These are phyloP conservation scores for Oryctolagus cuniculus DNA, from an alignment of 2,113 vertebrate species.

Conservation along the genomic window DNA sequence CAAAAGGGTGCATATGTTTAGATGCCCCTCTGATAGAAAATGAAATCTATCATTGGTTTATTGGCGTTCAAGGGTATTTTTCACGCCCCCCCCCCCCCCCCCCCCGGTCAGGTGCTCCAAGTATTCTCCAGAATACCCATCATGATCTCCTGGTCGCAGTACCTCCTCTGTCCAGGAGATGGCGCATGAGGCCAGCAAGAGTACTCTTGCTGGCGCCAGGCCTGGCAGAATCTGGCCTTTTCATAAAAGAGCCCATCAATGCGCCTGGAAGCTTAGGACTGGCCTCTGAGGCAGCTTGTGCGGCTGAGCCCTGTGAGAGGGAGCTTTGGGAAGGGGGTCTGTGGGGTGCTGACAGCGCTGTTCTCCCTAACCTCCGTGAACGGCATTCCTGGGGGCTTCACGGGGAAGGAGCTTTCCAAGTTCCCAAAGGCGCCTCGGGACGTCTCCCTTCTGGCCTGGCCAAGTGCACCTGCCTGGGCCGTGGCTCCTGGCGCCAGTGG, in stretches of 20 bases:
- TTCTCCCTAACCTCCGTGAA: not conserved
- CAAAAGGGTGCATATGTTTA: not conserved
- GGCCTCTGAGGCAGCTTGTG: slow-evolving; percentile 70
- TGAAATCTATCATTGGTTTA: not conserved
- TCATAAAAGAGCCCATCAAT: slow-evolving; percentile 26
- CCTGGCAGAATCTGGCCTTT: not conserved
- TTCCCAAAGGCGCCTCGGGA: not conserved
- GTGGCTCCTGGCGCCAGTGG: not conserved
- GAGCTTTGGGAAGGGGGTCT: slow-evolving; percentile 8
- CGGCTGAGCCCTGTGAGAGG: slow-evolving; percentile 69
- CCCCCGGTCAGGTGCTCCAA: not conserved
- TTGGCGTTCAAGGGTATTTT: not conserved
- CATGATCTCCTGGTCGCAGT: not conserved
- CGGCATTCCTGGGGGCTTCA: too few species aligned
- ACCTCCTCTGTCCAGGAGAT: slow-evolving; percentile 79
- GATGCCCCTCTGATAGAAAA: not conserved
- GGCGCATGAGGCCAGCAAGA: slow-evolving; percentile 81
- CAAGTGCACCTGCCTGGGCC: not conserved
- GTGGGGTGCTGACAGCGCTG: slow-evolving; percentile 4
- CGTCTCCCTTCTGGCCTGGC: not conserved
- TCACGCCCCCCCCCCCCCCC: fast-evolving
- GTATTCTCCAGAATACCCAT: not conserved
- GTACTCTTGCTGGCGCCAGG: not conserved
- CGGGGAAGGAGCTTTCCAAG: not conserved
- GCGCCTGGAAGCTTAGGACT: slow-evolving; percentile 42